Percentiles rank a stretch among this genome's conserved stretches.
phyloP scores from a whole-genome alignment of 2,888 invertebrate genomes.

The Esperia sulphurella region DNA sequence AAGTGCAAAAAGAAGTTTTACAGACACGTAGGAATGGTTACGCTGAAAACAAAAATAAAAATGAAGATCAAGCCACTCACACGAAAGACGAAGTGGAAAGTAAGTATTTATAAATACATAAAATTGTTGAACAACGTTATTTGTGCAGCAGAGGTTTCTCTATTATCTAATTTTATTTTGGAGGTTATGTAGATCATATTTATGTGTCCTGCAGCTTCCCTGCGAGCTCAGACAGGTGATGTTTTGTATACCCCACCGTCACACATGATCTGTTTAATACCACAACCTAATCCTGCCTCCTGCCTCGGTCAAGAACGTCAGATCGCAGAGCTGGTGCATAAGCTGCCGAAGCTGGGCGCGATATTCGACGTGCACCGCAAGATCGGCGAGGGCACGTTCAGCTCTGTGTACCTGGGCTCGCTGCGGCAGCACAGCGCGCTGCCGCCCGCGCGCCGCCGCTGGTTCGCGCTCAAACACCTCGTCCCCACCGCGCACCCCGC shows the following conservation, averaged over 20 bases:
- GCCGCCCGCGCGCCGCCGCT: conserved; percentile 65
- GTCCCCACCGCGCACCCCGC: conserved; percentile 92
- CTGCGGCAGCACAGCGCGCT: conserved; percentile 69
- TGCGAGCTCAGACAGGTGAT: too few species aligned
- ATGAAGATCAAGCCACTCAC: conserved; percentile 37
- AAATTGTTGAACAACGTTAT: too few species aligned
- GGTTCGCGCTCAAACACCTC: conserved; percentile 92
- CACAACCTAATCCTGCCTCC: too few species aligned
- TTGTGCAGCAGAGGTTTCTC: too few species aligned
- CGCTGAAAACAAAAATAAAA: conserved; percentile 44
- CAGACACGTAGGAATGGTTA: conserved; percentile 44
- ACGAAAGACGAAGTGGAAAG: conserved; percentile 60
- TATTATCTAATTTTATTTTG: background rate
- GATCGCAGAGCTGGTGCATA: conserved; percentile 61
- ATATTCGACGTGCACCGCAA: conserved; percentile 84
- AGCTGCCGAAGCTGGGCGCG: conserved; percentile 81
- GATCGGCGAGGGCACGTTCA: conserved; percentile 92
- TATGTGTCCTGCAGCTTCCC: background rate
- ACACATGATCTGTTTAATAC: too few species aligned
- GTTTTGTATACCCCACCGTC: too few species aligned
- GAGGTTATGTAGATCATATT: conserved; percentile 5
- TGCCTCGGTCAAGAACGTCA: conserved; percentile 45
- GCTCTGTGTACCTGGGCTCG: conserved; percentile 89
- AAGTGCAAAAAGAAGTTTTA: conserved; percentile 48
- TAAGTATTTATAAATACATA: conserved; percentile 21